A percentile compares a stretch with the other conserved stretches of the same genome.
Evolutionary conservation across 2,113 vertebrate genomes (phyloP).

Genomic region (Zosterops hypoxanthus): DNA sequence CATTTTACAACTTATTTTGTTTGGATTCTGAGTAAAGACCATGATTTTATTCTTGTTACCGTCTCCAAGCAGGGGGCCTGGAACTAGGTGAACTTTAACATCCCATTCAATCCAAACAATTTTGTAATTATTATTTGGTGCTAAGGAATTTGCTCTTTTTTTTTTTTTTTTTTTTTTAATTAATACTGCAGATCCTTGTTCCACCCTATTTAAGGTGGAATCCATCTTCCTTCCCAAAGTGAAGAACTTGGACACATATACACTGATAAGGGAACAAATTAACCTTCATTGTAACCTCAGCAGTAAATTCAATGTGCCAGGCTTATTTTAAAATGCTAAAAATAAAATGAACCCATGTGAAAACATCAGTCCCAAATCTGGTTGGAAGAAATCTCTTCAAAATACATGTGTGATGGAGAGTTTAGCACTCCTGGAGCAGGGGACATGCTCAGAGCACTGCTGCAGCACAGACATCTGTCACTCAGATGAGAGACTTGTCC

Average conservation of each 20-base stretch:
- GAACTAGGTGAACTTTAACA: neutral
- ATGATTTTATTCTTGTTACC: neutral
- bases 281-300: neutral
- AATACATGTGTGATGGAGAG: neutral
- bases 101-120: neutral
- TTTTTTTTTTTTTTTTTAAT: neutral
- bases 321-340: constrained; percentile 34
- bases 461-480: neutral
- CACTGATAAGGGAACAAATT: neutral
- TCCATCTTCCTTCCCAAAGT: neutral
- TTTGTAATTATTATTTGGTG: neutral
- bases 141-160: neutral
- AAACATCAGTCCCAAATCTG: neutral
- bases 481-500: neutral
- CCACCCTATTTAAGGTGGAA: neutral
- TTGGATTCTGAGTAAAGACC: neutral
- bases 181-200: neutral
- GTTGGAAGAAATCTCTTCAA: neutral
- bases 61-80: neutral
- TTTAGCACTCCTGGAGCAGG: neutral
- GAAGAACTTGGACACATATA: neutral
- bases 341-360: neutral
- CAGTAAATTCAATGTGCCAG: neutral
- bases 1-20: neutral
- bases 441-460: neutral